Percentiles rank a stretch among this genome's conserved stretches.
Conservation (phyloP, 2,888 invertebrate species). For the Athalia rosae region DNA sequence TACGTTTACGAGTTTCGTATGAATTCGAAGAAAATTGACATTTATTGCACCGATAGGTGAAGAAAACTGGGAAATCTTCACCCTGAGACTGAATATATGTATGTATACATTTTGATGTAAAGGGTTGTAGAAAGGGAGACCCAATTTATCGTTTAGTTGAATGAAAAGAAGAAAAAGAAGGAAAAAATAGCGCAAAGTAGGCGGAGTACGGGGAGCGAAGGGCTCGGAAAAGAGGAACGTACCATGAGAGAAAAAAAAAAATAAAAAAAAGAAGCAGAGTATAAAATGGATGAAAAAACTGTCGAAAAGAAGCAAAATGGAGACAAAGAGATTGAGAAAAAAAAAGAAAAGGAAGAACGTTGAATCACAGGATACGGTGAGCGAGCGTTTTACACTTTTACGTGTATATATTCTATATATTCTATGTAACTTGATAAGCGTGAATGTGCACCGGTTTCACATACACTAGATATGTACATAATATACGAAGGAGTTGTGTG, state of each 20-base stretch:
- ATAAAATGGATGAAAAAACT: neutral
- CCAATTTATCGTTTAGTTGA: neutral
- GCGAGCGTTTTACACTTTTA: slow-evolving; percentile 51
- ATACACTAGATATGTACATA: too few species aligned
- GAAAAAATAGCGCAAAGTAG: too few species aligned
- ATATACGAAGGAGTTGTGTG: too few species aligned
- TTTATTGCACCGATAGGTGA: neutral
- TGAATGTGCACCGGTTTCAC: too few species aligned
- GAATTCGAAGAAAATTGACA: too few species aligned
- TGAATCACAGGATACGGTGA: slow-evolving; percentile 72
- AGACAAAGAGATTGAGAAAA: slow-evolving; percentile 52
- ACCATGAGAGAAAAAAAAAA: too few species aligned
- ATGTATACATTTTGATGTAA: slow-evolving; percentile 5
- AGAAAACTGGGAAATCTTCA: neutral
- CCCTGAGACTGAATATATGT: neutral
- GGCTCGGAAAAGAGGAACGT: slow-evolving; percentile 29
- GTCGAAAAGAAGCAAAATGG: neutral
- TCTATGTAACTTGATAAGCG: neutral
- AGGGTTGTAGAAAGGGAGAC: neutral
- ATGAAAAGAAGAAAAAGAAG: too few species aligned
- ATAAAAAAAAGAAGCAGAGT: slow-evolving; percentile 27
- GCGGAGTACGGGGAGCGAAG: slow-evolving; percentile 29
- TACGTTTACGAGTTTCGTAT: too few species aligned
- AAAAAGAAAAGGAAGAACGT: slow-evolving; percentile 63
- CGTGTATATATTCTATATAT: neutral